Evolutionary conservation across 2,113 vertebrate genomes (phyloP).

Genomic region (Zosterops hypoxanthus): DNA sequence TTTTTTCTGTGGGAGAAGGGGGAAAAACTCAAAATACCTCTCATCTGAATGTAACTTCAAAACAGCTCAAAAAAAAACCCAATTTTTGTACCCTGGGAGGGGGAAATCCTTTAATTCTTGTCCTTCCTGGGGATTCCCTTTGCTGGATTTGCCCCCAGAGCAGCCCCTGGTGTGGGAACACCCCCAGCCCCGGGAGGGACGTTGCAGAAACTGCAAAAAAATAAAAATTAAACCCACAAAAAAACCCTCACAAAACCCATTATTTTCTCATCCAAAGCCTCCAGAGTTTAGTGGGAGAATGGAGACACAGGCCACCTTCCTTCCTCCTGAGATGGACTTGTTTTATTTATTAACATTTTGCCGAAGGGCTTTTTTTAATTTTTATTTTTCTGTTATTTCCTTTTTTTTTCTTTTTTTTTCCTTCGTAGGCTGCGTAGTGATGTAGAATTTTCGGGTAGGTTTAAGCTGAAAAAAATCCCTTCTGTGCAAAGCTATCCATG

Average conservation of each 20-base stretch:
- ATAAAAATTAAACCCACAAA: background rate
- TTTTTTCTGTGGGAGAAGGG: background rate
- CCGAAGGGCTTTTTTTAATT: conserved; percentile 73
- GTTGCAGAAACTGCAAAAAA: background rate
- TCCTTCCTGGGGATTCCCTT: background rate
- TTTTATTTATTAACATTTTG: conserved; percentile 74
- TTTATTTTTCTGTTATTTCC: conserved; percentile 47
- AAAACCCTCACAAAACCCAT: background rate
- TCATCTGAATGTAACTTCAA: conserved; percentile 64
- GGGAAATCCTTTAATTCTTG: background rate
- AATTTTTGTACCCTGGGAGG: background rate
- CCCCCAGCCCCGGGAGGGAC: background rate
- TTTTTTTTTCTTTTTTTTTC: conserved; percentile 69
- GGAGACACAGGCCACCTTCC: conserved; percentile 79
- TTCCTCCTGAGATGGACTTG: conserved; percentile 73
- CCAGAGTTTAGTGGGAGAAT: conserved; percentile 53
- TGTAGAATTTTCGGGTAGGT: conserved; percentile 59
- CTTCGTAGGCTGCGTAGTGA: conserved; percentile 63
- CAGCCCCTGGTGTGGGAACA: background rate
- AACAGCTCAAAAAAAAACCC: background rate
- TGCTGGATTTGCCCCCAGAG: background rate
- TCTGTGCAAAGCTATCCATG: conserved; percentile 67
- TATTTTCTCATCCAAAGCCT: conserved; percentile 48
- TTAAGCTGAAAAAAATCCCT: conserved; percentile 37
- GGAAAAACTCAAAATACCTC: conserved; percentile 36